phyloP scores from a whole-genome alignment of 1,140 invertebrate species.

The Grapholita molesta region DNA sequence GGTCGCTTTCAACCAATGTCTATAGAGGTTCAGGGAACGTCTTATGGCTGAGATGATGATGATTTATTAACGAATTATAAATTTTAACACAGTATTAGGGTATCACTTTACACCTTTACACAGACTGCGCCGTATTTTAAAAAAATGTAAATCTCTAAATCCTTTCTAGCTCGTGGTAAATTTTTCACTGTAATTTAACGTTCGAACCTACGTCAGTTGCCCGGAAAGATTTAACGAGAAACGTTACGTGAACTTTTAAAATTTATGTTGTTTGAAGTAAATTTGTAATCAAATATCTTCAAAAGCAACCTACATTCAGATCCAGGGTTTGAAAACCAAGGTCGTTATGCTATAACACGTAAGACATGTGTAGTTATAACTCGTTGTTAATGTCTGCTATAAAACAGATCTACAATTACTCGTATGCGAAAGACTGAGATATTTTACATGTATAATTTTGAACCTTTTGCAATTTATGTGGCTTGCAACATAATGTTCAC shows the following conservation, averaged over 20 bases:
- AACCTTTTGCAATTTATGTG: not conserved
- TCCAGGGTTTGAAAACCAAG: slow-evolving; percentile 49
- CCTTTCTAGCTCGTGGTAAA: not conserved
- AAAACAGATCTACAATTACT: slow-evolving; percentile 28
- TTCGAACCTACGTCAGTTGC: not conserved
- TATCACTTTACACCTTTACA: too few relatives aligned
- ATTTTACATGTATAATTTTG: slow-evolving; percentile 11
- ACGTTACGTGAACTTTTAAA: slow-evolving; percentile 53
- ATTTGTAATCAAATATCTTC: slow-evolving; percentile 48
- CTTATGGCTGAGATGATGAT: too few relatives aligned
- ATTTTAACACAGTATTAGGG: too few relatives aligned
- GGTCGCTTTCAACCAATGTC: too few relatives aligned
- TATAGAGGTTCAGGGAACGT: too few relatives aligned
- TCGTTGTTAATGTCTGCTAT: slow-evolving; percentile 31
- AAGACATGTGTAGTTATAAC: slow-evolving; percentile 34
- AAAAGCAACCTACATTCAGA: slow-evolving; percentile 48
- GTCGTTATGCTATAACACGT: slow-evolving; percentile 26
- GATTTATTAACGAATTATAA: too few relatives aligned
- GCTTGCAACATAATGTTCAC: not conserved
- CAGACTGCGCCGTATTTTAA: too few relatives aligned
- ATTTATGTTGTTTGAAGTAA: slow-evolving; percentile 40
- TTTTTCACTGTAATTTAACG: slow-evolving; percentile 13
- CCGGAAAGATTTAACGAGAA: slow-evolving; percentile 31
- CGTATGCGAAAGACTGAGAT: slow-evolving; percentile 10
- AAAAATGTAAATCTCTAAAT: not conserved